Evolutionary conservation across 2,113 vertebrate genomes (phyloP).

Genomic region (Mustela lutreola): DNA sequence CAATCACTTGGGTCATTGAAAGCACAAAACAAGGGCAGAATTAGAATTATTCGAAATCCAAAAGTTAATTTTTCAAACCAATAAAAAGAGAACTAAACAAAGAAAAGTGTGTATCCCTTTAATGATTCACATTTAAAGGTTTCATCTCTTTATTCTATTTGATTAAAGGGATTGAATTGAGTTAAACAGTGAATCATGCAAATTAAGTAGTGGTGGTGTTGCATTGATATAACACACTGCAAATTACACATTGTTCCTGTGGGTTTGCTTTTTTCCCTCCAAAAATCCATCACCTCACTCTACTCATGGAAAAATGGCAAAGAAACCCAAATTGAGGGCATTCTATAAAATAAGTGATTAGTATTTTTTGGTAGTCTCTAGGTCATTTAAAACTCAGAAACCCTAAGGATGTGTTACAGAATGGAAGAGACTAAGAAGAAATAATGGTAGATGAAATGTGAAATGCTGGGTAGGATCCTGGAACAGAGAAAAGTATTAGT

Average conservation of each 20-base stretch:
- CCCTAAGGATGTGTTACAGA: not conserved
- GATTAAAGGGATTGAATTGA: conserved; percentile 74
- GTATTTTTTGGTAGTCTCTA: not conserved
- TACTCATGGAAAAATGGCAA: not conserved
- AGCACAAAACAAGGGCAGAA: not conserved
- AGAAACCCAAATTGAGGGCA: not conserved
- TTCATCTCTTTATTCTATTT: conserved; percentile 76
- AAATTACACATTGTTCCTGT: not conserved
- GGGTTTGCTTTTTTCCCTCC: not conserved
- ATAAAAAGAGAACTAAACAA: conserved; percentile 48
- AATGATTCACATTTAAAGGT: conserved; percentile 60
- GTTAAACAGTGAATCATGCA: conserved; percentile 70
- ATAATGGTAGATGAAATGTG: not conserved
- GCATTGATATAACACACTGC: not conserved
- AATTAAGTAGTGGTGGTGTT: conserved; percentile 68
- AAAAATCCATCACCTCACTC: not conserved
- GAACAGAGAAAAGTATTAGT: not conserved
- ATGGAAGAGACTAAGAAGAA: not conserved
- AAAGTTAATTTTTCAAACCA: conserved; percentile 67
- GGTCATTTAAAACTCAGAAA: not conserved
- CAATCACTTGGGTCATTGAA: not conserved
- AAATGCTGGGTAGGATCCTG: not conserved
- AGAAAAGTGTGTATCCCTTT: conserved; percentile 58
- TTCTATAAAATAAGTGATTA: not conserved
- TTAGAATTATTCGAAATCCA: conserved; percentile 63